Conservation (phyloP, 1,140 invertebrate genomes). For the Drosophila tropicalis region DNA sequence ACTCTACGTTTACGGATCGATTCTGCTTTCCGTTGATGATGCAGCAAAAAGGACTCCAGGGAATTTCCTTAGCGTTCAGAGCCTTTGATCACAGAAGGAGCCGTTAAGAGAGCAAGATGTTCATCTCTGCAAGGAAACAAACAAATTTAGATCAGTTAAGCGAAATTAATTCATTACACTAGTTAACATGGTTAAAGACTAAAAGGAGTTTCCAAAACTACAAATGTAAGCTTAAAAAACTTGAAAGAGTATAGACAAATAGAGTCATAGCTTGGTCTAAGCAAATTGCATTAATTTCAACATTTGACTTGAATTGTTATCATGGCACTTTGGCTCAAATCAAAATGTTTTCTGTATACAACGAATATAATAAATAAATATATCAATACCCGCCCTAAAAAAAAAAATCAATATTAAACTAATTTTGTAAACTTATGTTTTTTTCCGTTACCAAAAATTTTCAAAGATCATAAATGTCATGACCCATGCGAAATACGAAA, state of each 20-base stretch:
- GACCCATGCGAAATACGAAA: constrained; percentile 56
- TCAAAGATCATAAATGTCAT: constrained; percentile 62
- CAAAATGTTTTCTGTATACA: no score
- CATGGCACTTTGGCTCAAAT: no score
- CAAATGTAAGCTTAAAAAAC: no score
- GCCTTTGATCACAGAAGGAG: constrained; percentile 49
- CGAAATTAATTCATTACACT: constrained; percentile 9
- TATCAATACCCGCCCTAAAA: background rate
- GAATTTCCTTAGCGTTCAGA: constrained; percentile 40
- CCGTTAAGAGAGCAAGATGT: background rate
- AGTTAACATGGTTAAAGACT: background rate
- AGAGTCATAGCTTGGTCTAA: no score
- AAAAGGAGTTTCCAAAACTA: no score
- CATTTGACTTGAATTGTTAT: no score
- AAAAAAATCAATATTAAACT: background rate
- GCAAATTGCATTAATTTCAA: no score
- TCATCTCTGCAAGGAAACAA: constrained; percentile 1
- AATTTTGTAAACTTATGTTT: background rate
- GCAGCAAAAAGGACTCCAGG: constrained; percentile 65
- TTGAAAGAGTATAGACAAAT: no score
- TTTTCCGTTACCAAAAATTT: constrained; percentile 28
- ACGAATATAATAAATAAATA: no score
- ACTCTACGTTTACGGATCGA: constrained; percentile 16
- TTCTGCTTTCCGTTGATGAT: background rate
- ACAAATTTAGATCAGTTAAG: background rate